phyloP scores from a whole-genome alignment of 2,113 vertebrate genomes.

The Oncorhynchus kisutch region DNA sequence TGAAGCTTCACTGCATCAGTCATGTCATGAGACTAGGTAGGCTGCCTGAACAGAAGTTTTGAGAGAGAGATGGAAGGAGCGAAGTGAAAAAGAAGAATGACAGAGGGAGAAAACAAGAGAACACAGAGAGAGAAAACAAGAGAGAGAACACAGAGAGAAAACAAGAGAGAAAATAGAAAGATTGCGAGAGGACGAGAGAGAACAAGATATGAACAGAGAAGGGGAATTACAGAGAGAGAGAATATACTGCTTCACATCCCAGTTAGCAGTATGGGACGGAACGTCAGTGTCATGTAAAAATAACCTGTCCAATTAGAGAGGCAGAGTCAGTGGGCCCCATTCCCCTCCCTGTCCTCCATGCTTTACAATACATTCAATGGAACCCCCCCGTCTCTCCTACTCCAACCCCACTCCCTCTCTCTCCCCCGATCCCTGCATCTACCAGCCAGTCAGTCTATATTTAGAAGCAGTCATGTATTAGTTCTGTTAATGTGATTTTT shows the following conservation, averaged over 20 bases:
- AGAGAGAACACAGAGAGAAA: too few relatives aligned
- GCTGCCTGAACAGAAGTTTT: not conserved
- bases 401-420: constrained; percentile 45
- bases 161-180: too few relatives aligned
- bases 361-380: not conserved
- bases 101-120: too few relatives aligned
- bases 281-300: constrained; percentile 81
- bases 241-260: constrained; percentile 78
- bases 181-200: not conserved
- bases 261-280: constrained; percentile 78
- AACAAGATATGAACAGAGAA: constrained; percentile 3
- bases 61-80: constrained; percentile 5
- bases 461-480: constrained; percentile 92
- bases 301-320: constrained; percentile 79
- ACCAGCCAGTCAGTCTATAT: constrained; percentile 76
- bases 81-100: not conserved
- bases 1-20: constrained; percentile 48
- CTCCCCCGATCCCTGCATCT: constrained; percentile 67
- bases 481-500: constrained; percentile 92
- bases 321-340: not conserved
- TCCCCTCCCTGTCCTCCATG: not conserved
- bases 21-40: constrained; percentile 5
- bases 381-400: constrained; percentile 52
- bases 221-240: constrained; percentile 36
- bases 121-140: too few relatives aligned